Base-by-base conservation (phyloP, 2,888 invertebrate species). In the Carpatolechia fugitivella region DNA sequence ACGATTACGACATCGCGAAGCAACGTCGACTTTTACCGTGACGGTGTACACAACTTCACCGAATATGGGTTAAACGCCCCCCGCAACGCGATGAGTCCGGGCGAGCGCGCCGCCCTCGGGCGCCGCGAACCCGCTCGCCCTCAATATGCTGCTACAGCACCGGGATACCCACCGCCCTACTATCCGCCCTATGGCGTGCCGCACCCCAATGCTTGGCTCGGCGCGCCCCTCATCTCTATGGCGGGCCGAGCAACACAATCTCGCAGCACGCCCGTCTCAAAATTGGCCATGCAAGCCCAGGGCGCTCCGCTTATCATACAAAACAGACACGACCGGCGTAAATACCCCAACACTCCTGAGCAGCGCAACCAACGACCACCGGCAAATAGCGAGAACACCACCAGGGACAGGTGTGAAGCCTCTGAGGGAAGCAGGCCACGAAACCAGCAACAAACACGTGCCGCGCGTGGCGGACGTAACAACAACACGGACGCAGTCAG, bases 231-330 rank as follows among this genome's bases (percentile, higher is more conserved):
- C 61, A 95, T 96, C 77, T 95, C 95, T 50, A 95, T 95, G 89
- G 93, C 95, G 60, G 92, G 93, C 73, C 91, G 92, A 49, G 89
- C 92, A 60, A 91, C 87, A 63, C 75, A 75, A 54, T 59, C 79
- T 55, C 78, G 90, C 59, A 82, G 81, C 64, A 89, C 92, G 62
- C 92, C 93, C 41, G 92, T 96, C 60, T 93, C 95, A 8, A 93
- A 95, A 68, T 82, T 96, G 60, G 96, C 96, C 11, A 94, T 95
- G 72, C 96, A 96, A 80, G 95, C 96, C 4, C 96, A 96, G 77
- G 96, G 96, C 41, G 95, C 94, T 44, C 96, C 97, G n/a, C 90
- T 97, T 60, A 95, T 96, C 64, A 91, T 95, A 58, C 90, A 95
- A 66, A 92, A 94, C 65, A 89, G 93, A 67, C 93, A 92, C 78